phyloP scores from a whole-genome alignment of 1,140 invertebrate species.

The Hycleus cichorii region DNA sequence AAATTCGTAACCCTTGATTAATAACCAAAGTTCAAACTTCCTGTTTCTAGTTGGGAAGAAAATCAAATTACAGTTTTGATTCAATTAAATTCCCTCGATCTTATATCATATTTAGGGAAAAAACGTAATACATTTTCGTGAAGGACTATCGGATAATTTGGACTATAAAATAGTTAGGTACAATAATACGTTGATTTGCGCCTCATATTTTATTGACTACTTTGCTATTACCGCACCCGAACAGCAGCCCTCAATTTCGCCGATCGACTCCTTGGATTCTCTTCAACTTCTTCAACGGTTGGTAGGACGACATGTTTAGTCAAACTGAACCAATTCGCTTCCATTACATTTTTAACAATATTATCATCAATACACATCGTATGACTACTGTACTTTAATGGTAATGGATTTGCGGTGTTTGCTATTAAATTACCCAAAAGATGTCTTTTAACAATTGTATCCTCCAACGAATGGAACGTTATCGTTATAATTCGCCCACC shows the following conservation, averaged over 20 bases:
- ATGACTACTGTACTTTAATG: slow-evolving; percentile 58
- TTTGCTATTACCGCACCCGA: slow-evolving; percentile 51
- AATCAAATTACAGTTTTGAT: no score
- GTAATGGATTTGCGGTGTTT: slow-evolving; percentile 55
- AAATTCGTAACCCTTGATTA: no score
- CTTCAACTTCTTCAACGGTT: slow-evolving; percentile 60
- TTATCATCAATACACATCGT: slow-evolving; percentile 47
- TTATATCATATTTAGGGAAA: background rate
- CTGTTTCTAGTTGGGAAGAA: no score
- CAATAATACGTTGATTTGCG: no score
- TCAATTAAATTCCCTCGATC: background rate
- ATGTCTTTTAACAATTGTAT: slow-evolving; percentile 90
- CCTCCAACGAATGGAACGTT: slow-evolving; percentile 90
- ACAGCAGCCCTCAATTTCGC: slow-evolving; percentile 79
- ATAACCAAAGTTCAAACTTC: no score
- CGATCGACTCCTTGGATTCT: slow-evolving; percentile 78
- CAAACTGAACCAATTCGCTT: slow-evolving; percentile 66
- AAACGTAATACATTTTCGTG: background rate
- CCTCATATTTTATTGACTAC: no score
- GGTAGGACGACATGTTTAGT: slow-evolving; percentile 77
- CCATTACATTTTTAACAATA: slow-evolving; percentile 52
- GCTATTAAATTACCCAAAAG: slow-evolving; percentile 68
- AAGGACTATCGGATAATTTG: no score
- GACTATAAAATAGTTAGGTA: no score
- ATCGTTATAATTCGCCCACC: slow-evolving; percentile 74